Conservation (phyloP, 2,888 invertebrate genomes). For the Ormia ochracea region DNA sequence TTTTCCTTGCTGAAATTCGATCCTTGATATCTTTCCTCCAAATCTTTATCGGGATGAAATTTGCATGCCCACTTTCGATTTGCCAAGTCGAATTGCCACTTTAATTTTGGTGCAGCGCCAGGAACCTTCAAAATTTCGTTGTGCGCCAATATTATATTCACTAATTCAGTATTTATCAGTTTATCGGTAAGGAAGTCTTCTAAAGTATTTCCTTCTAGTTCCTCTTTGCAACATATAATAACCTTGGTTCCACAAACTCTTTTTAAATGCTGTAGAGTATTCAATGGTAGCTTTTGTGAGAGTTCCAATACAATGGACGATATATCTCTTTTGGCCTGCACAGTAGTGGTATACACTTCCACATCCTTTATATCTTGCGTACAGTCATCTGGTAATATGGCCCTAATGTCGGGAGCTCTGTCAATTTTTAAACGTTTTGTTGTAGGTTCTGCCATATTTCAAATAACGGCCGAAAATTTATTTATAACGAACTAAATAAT, state of each 20-base stretch:
- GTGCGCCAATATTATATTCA: constrained; percentile 69
- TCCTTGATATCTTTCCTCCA: constrained; percentile 83
- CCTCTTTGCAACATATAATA: constrained; percentile 77
- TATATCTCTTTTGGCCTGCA: constrained; percentile 80
- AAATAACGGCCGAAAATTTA: no score
- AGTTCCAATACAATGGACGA: constrained; percentile 81
- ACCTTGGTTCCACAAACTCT: constrained; percentile 82
- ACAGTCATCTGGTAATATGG: constrained; percentile 80
- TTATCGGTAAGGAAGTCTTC: constrained; percentile 30
- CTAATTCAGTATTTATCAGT: constrained; percentile 59
- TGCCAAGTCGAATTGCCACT: constrained; percentile 81
- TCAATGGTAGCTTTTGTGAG: constrained; percentile 80
- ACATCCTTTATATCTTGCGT: constrained; percentile 77
- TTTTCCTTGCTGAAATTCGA: constrained; percentile 80
- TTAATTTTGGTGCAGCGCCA: constrained; percentile 80
- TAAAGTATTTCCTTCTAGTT: constrained; percentile 11
- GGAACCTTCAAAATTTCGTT: constrained; percentile 81
- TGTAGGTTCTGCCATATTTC: constrained; percentile 10
- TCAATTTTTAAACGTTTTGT: constrained; percentile 50
- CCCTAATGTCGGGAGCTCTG: constrained; percentile 70
- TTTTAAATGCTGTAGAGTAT: constrained; percentile 83
- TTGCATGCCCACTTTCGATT: constrained; percentile 87
- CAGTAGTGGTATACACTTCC: constrained; percentile 80
- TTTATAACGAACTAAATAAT: neutral
- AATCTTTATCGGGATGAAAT: constrained; percentile 86